These are phyloP conservation scores for Lampris megalopsis DNA, from an alignment of 2,113 vertebrate species.

Conservation along the genomic window DNA sequence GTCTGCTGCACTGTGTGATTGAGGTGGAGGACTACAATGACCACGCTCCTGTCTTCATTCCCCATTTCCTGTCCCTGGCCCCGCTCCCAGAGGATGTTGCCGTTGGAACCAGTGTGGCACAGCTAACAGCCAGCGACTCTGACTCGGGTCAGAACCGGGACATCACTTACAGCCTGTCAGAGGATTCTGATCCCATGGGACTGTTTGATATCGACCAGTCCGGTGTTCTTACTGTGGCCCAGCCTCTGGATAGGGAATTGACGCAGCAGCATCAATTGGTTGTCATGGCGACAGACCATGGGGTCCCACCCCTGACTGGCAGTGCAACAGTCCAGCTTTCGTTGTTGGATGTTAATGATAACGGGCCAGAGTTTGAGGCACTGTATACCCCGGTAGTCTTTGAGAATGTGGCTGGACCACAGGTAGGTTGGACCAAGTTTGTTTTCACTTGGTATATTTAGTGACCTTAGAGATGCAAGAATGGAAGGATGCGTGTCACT, in stretches of 20 bases:
- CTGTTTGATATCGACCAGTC: slow-evolving; percentile 85
- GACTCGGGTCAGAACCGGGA: slow-evolving; percentile 88
- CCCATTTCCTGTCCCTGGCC: slow-evolving; percentile 81
- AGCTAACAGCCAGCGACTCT: slow-evolving; percentile 85
- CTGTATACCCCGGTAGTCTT: slow-evolving; percentile 86
- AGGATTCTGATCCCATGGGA: slow-evolving; percentile 83
- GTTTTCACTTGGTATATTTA: too few relatives aligned
- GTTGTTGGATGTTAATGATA: slow-evolving; percentile 90
- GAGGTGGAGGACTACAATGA: slow-evolving; percentile 92
- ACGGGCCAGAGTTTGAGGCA: slow-evolving; percentile 88
- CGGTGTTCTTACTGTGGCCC: slow-evolving; percentile 83
- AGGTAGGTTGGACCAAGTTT: slow-evolving; percentile 52
- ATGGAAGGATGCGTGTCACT: too few relatives aligned
- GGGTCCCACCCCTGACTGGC: slow-evolving; percentile 82
- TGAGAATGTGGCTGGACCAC: slow-evolving; percentile 83
- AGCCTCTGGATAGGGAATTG: slow-evolving; percentile 84
- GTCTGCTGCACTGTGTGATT: slow-evolving; percentile 84
- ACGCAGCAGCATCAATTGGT: slow-evolving; percentile 81
- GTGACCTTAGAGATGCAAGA: too few relatives aligned
- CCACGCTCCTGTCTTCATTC: slow-evolving; percentile 88
- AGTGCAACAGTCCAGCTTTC: slow-evolving; percentile 84
- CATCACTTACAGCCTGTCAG: slow-evolving; percentile 84
- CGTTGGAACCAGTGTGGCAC: slow-evolving; percentile 85
- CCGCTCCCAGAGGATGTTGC: slow-evolving; percentile 84
- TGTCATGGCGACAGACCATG: slow-evolving; percentile 87